These are phyloP conservation scores for Diglossa cyanea DNA, from an alignment of 2,797 vertebrate genomes.

Conservation along the genomic window DNA sequence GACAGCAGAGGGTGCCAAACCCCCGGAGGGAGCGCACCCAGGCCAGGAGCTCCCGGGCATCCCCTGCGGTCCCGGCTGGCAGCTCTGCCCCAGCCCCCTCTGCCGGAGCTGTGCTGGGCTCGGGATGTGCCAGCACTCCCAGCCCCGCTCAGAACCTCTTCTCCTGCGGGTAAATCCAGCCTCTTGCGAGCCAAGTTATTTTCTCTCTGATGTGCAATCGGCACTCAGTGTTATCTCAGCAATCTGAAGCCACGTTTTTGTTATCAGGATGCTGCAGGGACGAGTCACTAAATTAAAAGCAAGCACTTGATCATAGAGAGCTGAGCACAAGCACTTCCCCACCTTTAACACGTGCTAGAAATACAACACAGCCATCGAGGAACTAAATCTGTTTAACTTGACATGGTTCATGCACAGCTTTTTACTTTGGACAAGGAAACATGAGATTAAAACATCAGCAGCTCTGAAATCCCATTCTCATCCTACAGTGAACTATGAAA, in stretches of 20 bases:
- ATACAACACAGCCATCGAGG: neutral
- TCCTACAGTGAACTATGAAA: slow-evolving; percentile 18
- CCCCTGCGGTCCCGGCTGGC: neutral
- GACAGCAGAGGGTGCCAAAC: slow-evolving; percentile 64
- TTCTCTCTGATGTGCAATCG: slow-evolving; percentile 24
- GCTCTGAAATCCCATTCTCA: slow-evolving; percentile 2
- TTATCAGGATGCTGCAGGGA: slow-evolving; percentile 43
- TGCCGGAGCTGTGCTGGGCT: neutral
- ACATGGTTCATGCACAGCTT: neutral
- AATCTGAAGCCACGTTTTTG: slow-evolving; percentile 47
- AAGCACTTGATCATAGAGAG: slow-evolving; percentile 5
- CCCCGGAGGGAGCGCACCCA: slow-evolving; percentile 34
- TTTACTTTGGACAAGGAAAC: slow-evolving; percentile 4
- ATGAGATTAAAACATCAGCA: slow-evolving; percentile 11
- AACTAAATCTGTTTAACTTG: neutral
- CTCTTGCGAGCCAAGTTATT: slow-evolving; percentile 1
- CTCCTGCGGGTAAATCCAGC: neutral
- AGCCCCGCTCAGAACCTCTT: neutral
- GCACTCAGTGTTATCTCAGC: slow-evolving; percentile 25
- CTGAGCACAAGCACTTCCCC: neutral
- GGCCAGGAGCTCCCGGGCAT: neutral
- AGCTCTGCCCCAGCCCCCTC: neutral
- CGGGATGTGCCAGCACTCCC: neutral
- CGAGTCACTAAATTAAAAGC: slow-evolving; percentile 36
- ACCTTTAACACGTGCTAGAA: neutral